phyloP scores from a whole-genome alignment of 1,140 invertebrate genomes.

The Oppia nitens region DNA sequence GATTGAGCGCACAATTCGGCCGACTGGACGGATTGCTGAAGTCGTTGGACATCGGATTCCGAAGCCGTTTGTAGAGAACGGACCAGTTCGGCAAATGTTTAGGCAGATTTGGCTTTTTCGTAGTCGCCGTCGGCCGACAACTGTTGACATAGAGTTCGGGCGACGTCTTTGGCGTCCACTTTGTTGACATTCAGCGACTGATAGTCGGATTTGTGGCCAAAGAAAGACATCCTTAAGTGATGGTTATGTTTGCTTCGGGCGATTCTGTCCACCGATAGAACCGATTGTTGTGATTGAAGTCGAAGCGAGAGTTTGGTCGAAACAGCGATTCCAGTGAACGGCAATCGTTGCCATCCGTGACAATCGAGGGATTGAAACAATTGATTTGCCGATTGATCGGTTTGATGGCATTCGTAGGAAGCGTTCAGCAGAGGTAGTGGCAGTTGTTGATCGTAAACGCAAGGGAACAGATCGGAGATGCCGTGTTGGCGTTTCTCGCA shows the following conservation, averaged over 20 bases:
- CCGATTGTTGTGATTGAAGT: neutral
- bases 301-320: neutral
- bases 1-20: slow-evolving; percentile 5
- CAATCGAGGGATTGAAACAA: neutral
- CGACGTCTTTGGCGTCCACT: neutral
- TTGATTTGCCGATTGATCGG: neutral
- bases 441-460: neutral
- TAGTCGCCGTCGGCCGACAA: neutral
- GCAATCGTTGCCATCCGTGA: neutral
- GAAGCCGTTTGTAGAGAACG: neutral
- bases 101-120: neutral
- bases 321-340: neutral
- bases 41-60: neutral
- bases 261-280: neutral
- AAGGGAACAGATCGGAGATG: slow-evolving; percentile 8
- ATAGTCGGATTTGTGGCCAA: neutral
- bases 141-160: neutral
- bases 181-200: neutral
- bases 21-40: neutral
- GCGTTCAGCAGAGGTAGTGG: slow-evolving; percentile 3
- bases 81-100: slow-evolving; percentile 6
- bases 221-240: neutral
- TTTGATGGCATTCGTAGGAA: slow-evolving; percentile 3
- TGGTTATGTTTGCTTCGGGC: neutral
- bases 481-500: slow-evolving; percentile 7